Conservation (phyloP, 2,797 vertebrate species). For the Luscinia luscinia region DNA sequence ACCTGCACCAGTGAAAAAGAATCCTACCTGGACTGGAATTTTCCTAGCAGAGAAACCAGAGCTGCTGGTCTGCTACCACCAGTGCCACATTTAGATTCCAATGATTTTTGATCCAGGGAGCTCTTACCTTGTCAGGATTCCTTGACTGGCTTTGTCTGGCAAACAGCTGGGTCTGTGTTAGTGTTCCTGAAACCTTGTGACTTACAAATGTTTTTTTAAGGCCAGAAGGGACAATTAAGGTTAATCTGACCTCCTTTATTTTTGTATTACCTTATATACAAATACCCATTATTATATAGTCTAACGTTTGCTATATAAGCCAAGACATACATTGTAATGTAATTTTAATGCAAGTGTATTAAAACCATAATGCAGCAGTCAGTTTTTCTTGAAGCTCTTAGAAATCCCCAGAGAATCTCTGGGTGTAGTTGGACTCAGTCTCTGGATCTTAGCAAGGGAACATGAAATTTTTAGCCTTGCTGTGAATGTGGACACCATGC, state of each 20-base stretch:
- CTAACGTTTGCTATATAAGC: not conserved
- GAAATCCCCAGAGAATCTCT: not conserved
- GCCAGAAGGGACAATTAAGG: not conserved
- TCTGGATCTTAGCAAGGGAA: not conserved
- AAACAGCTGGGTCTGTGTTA: not conserved
- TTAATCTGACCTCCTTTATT: not conserved
- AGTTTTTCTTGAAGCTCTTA: not conserved
- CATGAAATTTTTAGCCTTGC: not conserved
- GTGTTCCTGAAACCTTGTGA: not conserved
- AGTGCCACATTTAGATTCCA: not conserved
- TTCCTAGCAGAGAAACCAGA: not conserved
- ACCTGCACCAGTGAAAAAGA: not conserved
- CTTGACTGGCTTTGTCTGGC: not conserved
- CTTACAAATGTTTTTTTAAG: not conserved
- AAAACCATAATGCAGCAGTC: not conserved
- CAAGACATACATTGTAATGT: not conserved
- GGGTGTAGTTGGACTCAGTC: not conserved
- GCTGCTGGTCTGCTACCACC: not conserved
- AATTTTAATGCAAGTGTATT: not conserved
- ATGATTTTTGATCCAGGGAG: fast-evolving
- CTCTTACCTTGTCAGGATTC: not conserved
- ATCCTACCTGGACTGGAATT: not conserved
- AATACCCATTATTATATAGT: not conserved
- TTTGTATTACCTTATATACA: not conserved
- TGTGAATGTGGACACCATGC: not conserved